Conservation (phyloP, 2,113 vertebrate species). For the Rhinopomastus cyanomelas region DNA sequence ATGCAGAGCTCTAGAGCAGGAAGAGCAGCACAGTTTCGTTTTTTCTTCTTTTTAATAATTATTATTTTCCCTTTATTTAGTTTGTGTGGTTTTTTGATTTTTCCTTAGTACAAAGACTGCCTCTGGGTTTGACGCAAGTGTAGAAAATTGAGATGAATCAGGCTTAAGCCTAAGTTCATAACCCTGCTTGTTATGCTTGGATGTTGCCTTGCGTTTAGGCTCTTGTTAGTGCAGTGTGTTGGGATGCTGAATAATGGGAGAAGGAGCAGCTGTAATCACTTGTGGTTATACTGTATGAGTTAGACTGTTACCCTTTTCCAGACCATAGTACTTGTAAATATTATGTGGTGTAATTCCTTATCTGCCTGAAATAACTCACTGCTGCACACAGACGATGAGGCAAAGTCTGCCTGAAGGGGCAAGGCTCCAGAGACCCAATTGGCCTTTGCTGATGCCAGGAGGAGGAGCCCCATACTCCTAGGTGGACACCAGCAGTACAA, state of each 20-base stretch:
- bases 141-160: conserved; percentile 24
- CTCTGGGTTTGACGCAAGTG: background rate
- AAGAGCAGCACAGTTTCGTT: background rate
- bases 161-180: conserved; percentile 29
- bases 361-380: background rate
- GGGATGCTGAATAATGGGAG: background rate
- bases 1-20: background rate
- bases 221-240: background rate
- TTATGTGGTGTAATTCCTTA: background rate
- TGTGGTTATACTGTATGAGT: background rate
- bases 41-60: background rate
- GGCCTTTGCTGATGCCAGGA: background rate
- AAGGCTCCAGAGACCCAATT: background rate
- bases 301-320: background rate
- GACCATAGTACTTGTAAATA: background rate
- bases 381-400: background rate
- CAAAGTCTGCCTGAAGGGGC: background rate
- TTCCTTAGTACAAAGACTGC: background rate
- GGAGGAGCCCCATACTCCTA: background rate
- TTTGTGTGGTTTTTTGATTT: background rate
- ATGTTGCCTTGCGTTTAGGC: conserved; percentile 4
- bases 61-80: background rate
- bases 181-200: background rate
- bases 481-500: background rate
- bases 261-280: background rate